phyloP scores from a whole-genome alignment of 2,888 invertebrate species.

The Dendrolimus pini region DNA sequence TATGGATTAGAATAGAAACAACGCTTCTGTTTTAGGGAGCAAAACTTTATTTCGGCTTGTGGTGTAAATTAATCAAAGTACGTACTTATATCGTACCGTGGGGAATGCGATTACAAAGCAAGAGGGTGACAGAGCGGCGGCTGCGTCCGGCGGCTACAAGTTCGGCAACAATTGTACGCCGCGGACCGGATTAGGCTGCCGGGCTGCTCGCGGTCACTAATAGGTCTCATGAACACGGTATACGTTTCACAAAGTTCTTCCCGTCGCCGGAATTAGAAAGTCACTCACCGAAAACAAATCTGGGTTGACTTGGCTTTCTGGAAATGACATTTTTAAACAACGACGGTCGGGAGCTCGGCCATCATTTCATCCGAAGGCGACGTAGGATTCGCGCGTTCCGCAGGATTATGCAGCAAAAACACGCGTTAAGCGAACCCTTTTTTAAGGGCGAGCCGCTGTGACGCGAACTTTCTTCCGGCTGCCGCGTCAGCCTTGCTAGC shows the following conservation, averaged over 20 bases:
- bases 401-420: conserved; percentile 61
- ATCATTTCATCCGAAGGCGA: conserved; percentile 38
- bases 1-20: conserved; percentile 55
- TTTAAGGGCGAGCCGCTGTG: conserved; percentile 49
- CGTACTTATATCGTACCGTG: conserved; percentile 35
- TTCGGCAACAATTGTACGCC: conserved; percentile 53
- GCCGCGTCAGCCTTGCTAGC: conserved; percentile 45
- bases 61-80: conserved; percentile 70
- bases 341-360: conserved; percentile 36
- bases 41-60: conserved; percentile 59
- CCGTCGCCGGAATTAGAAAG: conserved; percentile 65
- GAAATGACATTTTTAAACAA: conserved; percentile 62
- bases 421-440: conserved; percentile 59
- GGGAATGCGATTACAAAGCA: conserved; percentile 58
- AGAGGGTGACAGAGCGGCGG: conserved; percentile 32
- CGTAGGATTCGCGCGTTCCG: conserved; percentile 40
- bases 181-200: conserved; percentile 63
- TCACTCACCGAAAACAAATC: conserved; percentile 63
- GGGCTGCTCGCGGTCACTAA: conserved; percentile 59
- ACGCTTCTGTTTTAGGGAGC: conserved; percentile 57
- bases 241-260: conserved; percentile 72
- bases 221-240: conserved; percentile 67
- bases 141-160: conserved; percentile 38
- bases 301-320: conserved; percentile 61
- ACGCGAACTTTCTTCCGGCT: conserved; percentile 62